A percentile compares a stretch with the other conserved stretches of the same genome.
Conservation (phyloP, 2,113 vertebrate genomes). For the Xiphias gladius region DNA sequence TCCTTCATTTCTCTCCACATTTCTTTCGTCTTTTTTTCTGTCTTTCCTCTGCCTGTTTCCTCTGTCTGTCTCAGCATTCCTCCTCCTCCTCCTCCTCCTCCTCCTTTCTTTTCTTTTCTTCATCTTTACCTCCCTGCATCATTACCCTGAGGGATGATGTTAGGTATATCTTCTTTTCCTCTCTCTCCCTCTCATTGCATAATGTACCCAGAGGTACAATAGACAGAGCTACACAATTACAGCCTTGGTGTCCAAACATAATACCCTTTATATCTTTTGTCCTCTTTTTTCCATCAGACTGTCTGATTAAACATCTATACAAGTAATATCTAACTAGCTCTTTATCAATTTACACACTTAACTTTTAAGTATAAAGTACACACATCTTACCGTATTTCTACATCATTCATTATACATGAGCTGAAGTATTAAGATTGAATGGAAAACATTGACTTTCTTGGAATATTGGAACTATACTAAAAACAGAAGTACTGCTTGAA, state of each 20-base stretch:
- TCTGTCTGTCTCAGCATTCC: conserved; percentile 15
- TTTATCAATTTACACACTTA: conserved; percentile 20
- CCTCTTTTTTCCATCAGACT: conserved; percentile 13
- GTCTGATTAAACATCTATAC: conserved; percentile 45
- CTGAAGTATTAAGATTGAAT: conserved; percentile 17
- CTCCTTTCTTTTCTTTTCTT: conserved; percentile 9
- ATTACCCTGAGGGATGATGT: conserved; percentile 57
- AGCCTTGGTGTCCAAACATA: conserved; percentile 53
- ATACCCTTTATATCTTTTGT: conserved; percentile 49
- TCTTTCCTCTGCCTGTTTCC: not conserved
- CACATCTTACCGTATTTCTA: conserved; percentile 2
- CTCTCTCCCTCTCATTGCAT: conserved; percentile 54
- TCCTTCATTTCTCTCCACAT: not conserved
- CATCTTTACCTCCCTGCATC: conserved; percentile 47
- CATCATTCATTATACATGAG: conserved; percentile 48
- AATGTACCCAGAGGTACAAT: conserved; percentile 62
- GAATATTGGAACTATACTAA: not conserved
- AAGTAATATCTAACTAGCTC: conserved; percentile 12
- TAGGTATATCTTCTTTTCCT: conserved; percentile 51
- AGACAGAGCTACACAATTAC: conserved; percentile 51
- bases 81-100: conserved; percentile 23
- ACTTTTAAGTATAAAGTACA: conserved; percentile 13
- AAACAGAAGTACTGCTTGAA: conserved; percentile 8
- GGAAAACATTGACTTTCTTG: not conserved
- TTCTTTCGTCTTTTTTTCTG: not conserved